Conservation (phyloP, 2,113 vertebrate species). For the Paracanthobrama guichenoti region DNA sequence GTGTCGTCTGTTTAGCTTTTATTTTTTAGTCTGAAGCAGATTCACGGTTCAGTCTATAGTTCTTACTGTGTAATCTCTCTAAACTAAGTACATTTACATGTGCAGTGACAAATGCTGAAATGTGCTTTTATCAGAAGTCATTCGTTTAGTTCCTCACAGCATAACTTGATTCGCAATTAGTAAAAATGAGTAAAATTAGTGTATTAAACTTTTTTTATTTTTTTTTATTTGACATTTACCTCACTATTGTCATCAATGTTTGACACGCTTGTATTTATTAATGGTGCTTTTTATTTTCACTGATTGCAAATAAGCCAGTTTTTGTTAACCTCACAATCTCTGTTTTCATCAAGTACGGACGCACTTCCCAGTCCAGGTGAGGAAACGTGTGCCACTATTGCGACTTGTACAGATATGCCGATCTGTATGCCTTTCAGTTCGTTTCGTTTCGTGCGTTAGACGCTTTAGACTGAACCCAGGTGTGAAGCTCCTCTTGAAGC, state of each 20-base stretch:
- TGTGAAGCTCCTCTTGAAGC: constrained; percentile 15
- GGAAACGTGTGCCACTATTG: background rate
- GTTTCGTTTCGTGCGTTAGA: constrained; percentile 4
- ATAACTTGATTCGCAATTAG: background rate
- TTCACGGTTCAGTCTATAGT: constrained; percentile 45
- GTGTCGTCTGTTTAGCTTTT: constrained; percentile 37
- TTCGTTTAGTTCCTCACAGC: background rate
- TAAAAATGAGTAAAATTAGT: background rate
- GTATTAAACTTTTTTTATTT: background rate
- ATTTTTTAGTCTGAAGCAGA: constrained; percentile 36
- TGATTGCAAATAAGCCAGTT: constrained; percentile 10
- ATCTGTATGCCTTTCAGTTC: background rate
- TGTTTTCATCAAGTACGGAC: background rate
- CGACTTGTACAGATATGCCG: background rate
- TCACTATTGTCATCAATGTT: constrained; percentile 22
- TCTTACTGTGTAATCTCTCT: background rate
- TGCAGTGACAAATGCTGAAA: background rate
- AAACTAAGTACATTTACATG: background rate
- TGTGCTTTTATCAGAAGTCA: background rate
- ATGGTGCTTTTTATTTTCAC: background rate
- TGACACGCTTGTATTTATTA: constrained; percentile 8
- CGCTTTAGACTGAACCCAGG: constrained; percentile 35
- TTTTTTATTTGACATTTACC: constrained; percentile 28
- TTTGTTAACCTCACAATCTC: background rate
- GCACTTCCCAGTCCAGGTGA: background rate